Conservation (phyloP, 2,888 invertebrate genomes). For the Entomobrya multifasciata region DNA sequence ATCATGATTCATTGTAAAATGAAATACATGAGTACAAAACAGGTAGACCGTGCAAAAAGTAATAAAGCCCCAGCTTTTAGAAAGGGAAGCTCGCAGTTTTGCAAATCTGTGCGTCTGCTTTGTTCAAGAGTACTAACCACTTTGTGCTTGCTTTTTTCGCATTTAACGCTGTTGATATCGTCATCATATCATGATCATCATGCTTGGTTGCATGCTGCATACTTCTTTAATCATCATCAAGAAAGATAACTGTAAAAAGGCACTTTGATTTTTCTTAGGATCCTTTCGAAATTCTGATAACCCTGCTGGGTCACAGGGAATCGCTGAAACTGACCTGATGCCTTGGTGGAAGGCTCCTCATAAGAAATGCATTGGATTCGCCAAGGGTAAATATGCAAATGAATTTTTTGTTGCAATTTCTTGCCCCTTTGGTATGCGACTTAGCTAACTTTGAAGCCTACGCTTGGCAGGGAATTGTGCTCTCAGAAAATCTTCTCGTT, state of each 20-base stretch:
- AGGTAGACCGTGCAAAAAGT: slow-evolving; percentile 17
- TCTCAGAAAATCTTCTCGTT: slow-evolving; percentile 39
- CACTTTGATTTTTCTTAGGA: slow-evolving; percentile 30
- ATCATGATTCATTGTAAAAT: too few species aligned
- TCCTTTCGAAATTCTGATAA: background rate
- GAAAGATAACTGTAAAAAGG: slow-evolving; percentile 47
- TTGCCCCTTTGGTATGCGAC: slow-evolving; percentile 72
- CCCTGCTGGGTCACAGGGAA: slow-evolving; percentile 37
- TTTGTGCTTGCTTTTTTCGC: background rate
- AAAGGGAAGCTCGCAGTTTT: slow-evolving; percentile 58
- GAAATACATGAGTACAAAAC: slow-evolving; percentile 26
- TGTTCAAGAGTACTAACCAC: too few species aligned
- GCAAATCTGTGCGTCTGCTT: slow-evolving; percentile 48
- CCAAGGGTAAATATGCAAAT: slow-evolving; percentile 47
- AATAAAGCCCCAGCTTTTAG: slow-evolving; percentile 10
- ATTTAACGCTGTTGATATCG: slow-evolving; percentile 23
- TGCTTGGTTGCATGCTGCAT: slow-evolving; percentile 8
- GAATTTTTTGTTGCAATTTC: slow-evolving; percentile 48
- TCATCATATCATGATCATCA: background rate
- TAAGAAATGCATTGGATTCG: background rate
- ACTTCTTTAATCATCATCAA: slow-evolving; percentile 14
- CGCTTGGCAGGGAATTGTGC: slow-evolving; percentile 42
- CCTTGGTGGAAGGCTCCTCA: slow-evolving; percentile 31
- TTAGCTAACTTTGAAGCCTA: slow-evolving; percentile 69
- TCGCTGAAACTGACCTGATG: slow-evolving; percentile 27